Conservation (phyloP, 2,797 vertebrate species). For the Calcarius lapponicus region DNA sequence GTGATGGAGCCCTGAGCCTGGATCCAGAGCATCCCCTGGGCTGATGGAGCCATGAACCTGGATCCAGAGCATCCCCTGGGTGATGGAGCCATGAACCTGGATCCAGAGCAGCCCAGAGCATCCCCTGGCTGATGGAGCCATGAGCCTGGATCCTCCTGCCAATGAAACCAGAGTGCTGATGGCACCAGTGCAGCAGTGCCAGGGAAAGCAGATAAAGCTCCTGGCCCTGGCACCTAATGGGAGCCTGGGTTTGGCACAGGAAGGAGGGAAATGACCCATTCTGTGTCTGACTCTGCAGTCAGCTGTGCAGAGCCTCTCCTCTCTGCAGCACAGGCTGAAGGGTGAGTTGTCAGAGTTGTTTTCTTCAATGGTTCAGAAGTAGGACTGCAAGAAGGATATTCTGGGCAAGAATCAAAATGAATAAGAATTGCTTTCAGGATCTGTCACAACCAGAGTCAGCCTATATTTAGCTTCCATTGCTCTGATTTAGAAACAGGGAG, state of each 20-base stretch:
- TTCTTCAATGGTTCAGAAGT: background rate
- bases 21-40: no score
- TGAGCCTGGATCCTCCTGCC: background rate
- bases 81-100: no score
- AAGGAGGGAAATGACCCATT: background rate
- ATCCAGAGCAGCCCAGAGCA: no score
- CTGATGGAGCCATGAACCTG: no score
- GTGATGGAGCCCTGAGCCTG: no score
- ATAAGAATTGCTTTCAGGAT: constrained; percentile 26
- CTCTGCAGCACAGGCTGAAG: background rate
- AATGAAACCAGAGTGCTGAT: background rate
- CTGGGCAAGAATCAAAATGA: constrained; percentile 39
- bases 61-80: no score
- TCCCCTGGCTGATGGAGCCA: no score
- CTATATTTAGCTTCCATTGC: constrained; percentile 34
- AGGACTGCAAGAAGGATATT: constrained; percentile 42
- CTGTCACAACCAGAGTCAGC: constrained; percentile 9
- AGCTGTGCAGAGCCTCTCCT: background rate
- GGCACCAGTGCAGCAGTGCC: background rate
- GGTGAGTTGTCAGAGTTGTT: constrained; percentile 30
- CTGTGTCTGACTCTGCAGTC: background rate
- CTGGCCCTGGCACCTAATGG: background rate
- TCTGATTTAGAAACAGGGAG: constrained; percentile 29
- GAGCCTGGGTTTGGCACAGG: background rate
- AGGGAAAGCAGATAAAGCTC: background rate